These are phyloP conservation scores for Vicugna pacos DNA, from an alignment of 2,113 vertebrate genomes.

Conservation along the genomic window DNA sequence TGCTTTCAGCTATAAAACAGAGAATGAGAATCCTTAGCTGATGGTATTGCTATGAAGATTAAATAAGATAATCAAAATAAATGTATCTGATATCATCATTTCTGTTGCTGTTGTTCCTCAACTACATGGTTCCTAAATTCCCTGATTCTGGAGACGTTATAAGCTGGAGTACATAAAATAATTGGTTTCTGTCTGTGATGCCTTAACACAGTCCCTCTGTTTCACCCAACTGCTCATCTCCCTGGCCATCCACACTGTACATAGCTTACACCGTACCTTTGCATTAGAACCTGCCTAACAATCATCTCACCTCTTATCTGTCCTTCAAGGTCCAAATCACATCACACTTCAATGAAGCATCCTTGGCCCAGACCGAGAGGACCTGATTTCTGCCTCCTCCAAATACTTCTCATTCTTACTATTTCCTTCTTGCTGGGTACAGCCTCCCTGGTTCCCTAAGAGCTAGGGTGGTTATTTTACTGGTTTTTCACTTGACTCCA, in stretches of 20 bases:
- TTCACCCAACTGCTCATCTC: neutral
- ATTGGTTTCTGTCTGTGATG: rapidly evolving
- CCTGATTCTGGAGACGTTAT: neutral
- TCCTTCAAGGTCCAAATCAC: neutral
- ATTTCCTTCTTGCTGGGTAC: neutral
- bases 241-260: neutral
- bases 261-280: neutral
- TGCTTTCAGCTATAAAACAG: neutral
- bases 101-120: neutral
- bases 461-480: neutral
- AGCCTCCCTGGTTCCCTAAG: neutral
- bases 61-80: neutral
- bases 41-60: neutral
- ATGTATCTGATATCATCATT: neutral
- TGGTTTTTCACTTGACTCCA: neutral
- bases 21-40: neutral
- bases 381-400: neutral
- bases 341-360: neutral
- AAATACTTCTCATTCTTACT: neutral
- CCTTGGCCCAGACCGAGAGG: neutral
- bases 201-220: rapidly evolving
- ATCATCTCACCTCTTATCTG: neutral
- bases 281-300: neutral
- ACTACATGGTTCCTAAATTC: neutral
- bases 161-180: neutral